Base-by-base conservation (phyloP, 2,113 vertebrate genomes). In the Sorex fumeus region DNA sequence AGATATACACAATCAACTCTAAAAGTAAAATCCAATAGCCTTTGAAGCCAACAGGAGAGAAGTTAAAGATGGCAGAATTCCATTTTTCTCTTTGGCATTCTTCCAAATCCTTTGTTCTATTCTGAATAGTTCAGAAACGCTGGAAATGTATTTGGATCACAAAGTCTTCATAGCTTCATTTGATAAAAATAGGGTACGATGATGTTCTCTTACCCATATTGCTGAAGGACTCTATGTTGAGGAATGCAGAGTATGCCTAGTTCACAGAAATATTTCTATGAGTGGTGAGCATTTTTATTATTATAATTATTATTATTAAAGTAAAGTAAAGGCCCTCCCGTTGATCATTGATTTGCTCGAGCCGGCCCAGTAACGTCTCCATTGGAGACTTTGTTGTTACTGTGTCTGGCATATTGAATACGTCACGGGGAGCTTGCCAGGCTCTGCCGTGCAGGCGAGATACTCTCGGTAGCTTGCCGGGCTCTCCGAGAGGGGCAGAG, bases 71-170 rank as follows among this genome's bases (percentile, higher is more conserved):
- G 45, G 32, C 19, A 67, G 71, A 80, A 19, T 85, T 45, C 30
- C 36, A 9, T 83, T 92, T 83, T 92, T 83, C 25, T 75, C 50
- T 80, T 77, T 43, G 30, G 43, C 21, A 21, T 70, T 79, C 40
- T 70, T 53, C 62, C 25, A 40, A 87, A 4, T 72, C 10, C 7
- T 78, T 10, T 36, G 15, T n/a, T 77, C 11, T 12, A 19, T 2
- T n/a, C 2, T 80, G 16, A 77, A 25, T 34, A 76, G 16, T 18
- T 83, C 47, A 91, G 45, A 88, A 80, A n/a, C 40, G 10, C 6
- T 12, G 8, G n/a, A 81, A 47, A 57, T 70, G 6, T 34, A 71
- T 8, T 50, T 8, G 12, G 16, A 5, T 75, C 21, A 21, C 0
- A 19, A 67, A 80, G 40, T 4, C 8, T 45, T 45, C 5, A 8